Base-by-base conservation (phyloP, 2,888 invertebrate genomes). In the Nudaria mundana region DNA sequence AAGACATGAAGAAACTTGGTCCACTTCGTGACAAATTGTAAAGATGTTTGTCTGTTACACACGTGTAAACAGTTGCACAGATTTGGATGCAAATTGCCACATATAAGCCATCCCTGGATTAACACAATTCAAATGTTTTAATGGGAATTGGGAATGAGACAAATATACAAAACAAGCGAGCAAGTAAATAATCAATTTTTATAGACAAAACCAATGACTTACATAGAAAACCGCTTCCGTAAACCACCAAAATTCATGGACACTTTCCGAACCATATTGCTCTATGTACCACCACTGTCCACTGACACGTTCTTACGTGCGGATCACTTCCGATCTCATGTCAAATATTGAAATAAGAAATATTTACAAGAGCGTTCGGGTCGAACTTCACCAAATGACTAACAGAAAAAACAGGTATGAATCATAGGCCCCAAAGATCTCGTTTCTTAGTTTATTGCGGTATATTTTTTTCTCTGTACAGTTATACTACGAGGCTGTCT, bases 371-470 rank as follows among this genome's bases (percentile, higher is more conserved):
- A 75, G 71, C 59, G 67, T 58, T 50, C 76, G 66, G 18, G 58
- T 41, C 58, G 66, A 66, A 52, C 56, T 61, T 56, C 60, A 52
- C 59, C 51, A 56, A 56, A 68, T 80, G 76, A 81, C 77, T 81
- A 80, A 82, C 60, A 11, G 52, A 60, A 53, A 72, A n/a, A n/a
- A 57, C 54, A 56, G 56, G 56, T 48, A 72, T 87, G 86, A 86
- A 57, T 87, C 86, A 86, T 78, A 72, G 76, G 59, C 58, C 57
- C 61, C 40, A 37, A n/a, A 40, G 55, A 59, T 54, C 76, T 77
- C 75, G 72, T 67, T 68, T 74, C 70, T 82, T 75, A 66, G 68
- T 81, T 72, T 22, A 70, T 82, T 82, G 79, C 82, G 83, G 83
- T 84, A 80, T 77, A 47, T 78, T 32, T 42, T 76, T 71, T 64